Conservation (phyloP, 1,140 invertebrate genomes). For the Cylas formicarius region DNA sequence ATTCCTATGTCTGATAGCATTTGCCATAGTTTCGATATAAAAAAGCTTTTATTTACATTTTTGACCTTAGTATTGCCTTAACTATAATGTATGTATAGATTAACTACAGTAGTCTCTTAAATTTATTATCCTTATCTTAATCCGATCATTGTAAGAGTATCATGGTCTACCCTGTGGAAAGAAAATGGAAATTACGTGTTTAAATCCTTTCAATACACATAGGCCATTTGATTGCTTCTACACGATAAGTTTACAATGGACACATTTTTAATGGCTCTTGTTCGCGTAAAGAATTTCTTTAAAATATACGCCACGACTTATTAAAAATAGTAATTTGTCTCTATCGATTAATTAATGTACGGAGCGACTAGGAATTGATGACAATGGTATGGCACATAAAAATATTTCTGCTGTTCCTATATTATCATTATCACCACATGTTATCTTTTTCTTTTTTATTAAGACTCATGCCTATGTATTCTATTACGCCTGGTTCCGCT, state of each 20-base stretch:
- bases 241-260: constrained; percentile 21
- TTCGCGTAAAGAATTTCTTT: constrained; percentile 22
- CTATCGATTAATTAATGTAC: constrained; percentile 37
- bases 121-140: constrained; percentile 10
- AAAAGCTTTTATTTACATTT: constrained; percentile 42
- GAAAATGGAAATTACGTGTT: constrained; percentile 11
- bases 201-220: constrained; percentile 18
- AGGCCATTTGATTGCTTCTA: constrained; percentile 39
- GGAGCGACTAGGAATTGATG: constrained; percentile 42
- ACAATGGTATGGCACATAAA: constrained; percentile 39
- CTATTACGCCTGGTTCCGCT: constrained; percentile 50
- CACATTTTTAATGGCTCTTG: constrained; percentile 27
- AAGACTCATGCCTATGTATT: constrained; percentile 58
- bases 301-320: constrained; percentile 32
- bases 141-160: constrained; percentile 22
- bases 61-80: constrained; percentile 29
- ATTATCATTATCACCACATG: constrained; percentile 12
- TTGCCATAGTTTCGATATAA: constrained; percentile 41
- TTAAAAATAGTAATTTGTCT: constrained; percentile 38
- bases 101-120: constrained; percentile 4
- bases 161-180: constrained; percentile 36
- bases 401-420: constrained; percentile 27
- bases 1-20: too few relatives aligned
- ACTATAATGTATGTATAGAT: constrained; percentile 21
- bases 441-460: constrained; percentile 40